phyloP scores from a whole-genome alignment of 1,140 invertebrate species.

The Euglossa dilemma region DNA sequence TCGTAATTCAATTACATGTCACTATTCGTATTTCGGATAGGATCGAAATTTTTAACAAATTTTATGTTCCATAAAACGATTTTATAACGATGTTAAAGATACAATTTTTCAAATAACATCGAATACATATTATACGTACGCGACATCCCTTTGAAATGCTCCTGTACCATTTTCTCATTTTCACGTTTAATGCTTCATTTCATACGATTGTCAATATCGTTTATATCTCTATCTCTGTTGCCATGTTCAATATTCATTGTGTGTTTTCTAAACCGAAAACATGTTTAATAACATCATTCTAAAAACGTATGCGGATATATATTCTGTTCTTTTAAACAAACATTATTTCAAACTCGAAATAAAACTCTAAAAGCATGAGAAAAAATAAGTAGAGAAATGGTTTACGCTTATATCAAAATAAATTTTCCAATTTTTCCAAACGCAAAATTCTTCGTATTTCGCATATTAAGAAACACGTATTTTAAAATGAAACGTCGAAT shows the following conservation, averaged over 20 bases:
- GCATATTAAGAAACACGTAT: too few species aligned
- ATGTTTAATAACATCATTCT: neutral
- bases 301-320: neutral
- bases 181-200: slow-evolving; percentile 13
- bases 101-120: neutral
- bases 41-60: neutral
- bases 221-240: slow-evolving; percentile 10
- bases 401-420: too few species aligned
- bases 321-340: neutral
- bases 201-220: slow-evolving; percentile 13
- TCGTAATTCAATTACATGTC: too few species aligned
- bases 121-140: neutral
- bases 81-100: neutral
- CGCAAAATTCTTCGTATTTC: too few species aligned
- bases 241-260: neutral
- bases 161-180: neutral
- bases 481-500: too few species aligned
- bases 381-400: too few species aligned
- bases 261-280: neutral
- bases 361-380: neutral
- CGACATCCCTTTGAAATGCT: neutral
- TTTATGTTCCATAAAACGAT: neutral
- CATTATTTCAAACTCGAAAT: neutral
- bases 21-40: too few species aligned
- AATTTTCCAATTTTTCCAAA: too few species aligned